Evolutionary conservation across 2,888 invertebrate species (phyloP), one percentile per base, ranked within the genome.

Genomic region (Caenorhabditis virilis): DNA sequence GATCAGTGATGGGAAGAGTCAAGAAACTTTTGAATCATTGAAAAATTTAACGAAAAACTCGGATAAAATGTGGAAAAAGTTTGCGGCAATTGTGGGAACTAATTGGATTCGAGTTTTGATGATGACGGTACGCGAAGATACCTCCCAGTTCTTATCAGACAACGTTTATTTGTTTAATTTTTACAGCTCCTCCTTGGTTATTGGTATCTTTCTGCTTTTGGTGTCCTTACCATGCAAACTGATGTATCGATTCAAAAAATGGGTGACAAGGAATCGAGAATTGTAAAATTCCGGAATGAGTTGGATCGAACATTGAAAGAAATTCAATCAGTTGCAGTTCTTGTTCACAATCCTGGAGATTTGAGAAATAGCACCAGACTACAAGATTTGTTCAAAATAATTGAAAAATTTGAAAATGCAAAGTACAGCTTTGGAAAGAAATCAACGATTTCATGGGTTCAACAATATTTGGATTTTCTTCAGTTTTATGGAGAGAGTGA

Each of bases 191-290:
- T 71, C 1, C 25, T 71, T 7, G 63, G 55, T 23, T 77, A 73
- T 58, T 77, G 77, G 77, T 57, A 62, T 27, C 30, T 70, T 1
- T 57, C 74, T 0, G 63, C 61, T n/a, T 59, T 66, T 36, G 77
- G 77, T 27, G 60, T 74, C 9, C 20, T 41, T 16, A 61, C 63
- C 15, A 62, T 76, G 50, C 47, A 72, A 53, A 73, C 72, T 16
- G 77, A 77, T 36, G 54, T 77, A 15, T 60, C 72, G 5, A 67
- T 77, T 26, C 77, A 77, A 50, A 72, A 75, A 50, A 48, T 77
- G 46, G 74, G 69, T 5, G 61, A 69, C 15, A 55, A 57, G 20
- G 50, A 66, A 7, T 56, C 72, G 3, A 27, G 60, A 47, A 69
- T 74, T 27, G 73, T 69, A 13, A 50, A 60, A 23, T 77, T 75